Evolutionary conservation across 2,113 vertebrate species (phyloP), one percentile per base, ranked within the genome.

Genomic region (Sebastes schlegelii): DNA sequence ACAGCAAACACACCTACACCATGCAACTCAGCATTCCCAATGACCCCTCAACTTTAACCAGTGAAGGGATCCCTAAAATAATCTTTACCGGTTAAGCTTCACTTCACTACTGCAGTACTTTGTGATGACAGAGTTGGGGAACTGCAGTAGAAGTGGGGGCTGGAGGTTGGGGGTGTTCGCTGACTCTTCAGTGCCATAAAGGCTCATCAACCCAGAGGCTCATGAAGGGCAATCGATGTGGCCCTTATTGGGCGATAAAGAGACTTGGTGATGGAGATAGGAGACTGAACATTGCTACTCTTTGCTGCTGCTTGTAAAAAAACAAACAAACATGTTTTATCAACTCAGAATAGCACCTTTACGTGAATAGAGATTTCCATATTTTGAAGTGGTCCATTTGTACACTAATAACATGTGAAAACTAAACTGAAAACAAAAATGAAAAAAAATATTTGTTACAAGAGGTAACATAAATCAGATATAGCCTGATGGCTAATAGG

Each of bases 241-340:
- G 75, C 17, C 43, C 71, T 92, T 81, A 86, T 81, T 85, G 80
- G 75, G 63, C n/a, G 43, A 85, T 87, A 87, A 82, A 87, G 81
- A 80, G 42, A 74, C 73, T 63, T 65, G 10, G 72, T 78, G 79
- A 60, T 67, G 57, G 72, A 75, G 67, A 76, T 51, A 42, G 78
- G 13, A 82, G 77, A 66, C 48, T 74, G 69, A 74, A 71, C 19
- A 17, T 43, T 10, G 17, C 42, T 48, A 11, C 66, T 52, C 11
- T 16, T 65, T 70, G 66, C 69, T 46, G 43, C 62, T 63, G 19
- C 43, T 77, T 63, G 21, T 55, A 57, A 62, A 74, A 68, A 64
- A 57, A 11, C 57, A 68, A 62, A 2, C 26, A 26, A 26, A 3
- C 4, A 3, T 5, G 16, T 49, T 48, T 43, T 40, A 48, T 52